These are phyloP conservation scores for Borostomias antarcticus DNA, from an alignment of 2,797 vertebrate species.

Conservation along the genomic window DNA sequence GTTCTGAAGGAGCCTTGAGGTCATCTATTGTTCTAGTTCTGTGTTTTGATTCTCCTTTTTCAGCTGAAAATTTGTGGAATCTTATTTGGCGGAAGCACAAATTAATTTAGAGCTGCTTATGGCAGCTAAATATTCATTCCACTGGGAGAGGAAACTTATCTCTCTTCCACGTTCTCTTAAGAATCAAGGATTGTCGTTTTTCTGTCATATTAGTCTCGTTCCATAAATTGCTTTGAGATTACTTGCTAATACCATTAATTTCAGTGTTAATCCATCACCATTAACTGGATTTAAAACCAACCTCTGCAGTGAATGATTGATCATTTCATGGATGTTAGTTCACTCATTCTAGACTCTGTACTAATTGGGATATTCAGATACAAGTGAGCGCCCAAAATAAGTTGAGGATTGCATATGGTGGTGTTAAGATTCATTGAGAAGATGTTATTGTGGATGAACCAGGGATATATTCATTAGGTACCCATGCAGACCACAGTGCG, in stretches of 20 bases:
- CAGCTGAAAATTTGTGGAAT: constrained; percentile 55
- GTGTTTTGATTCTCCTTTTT: constrained; percentile 31
- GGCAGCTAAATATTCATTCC: constrained; percentile 4
- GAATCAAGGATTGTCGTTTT: background rate
- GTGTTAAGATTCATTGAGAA: constrained; percentile 6
- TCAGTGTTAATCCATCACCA: too few species aligned
- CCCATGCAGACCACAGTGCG: background rate
- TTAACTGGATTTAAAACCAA: too few species aligned
- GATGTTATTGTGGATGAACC: constrained; percentile 1
- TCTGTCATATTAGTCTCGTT: too few species aligned
- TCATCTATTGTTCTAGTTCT: constrained; percentile 38
- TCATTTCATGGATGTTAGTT: background rate
- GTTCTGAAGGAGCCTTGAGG: constrained; percentile 37
- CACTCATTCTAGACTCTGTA: background rate
- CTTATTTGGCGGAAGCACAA: constrained; percentile 40
- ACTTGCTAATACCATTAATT: too few species aligned
- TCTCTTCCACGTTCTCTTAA: too few species aligned
- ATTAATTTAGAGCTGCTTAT: background rate
- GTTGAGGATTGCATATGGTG: background rate
- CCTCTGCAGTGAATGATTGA: too few species aligned
- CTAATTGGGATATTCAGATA: constrained; percentile 6
- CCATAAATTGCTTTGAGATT: too few species aligned
- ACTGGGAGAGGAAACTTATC: too few species aligned
- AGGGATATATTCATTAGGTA: background rate
- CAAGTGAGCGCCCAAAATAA: background rate